Percentiles rank a stretch among this genome's conserved stretches.
These are phyloP conservation scores for Diarsia rubi DNA, from an alignment of 2,888 invertebrate species.

Conservation along the genomic window DNA sequence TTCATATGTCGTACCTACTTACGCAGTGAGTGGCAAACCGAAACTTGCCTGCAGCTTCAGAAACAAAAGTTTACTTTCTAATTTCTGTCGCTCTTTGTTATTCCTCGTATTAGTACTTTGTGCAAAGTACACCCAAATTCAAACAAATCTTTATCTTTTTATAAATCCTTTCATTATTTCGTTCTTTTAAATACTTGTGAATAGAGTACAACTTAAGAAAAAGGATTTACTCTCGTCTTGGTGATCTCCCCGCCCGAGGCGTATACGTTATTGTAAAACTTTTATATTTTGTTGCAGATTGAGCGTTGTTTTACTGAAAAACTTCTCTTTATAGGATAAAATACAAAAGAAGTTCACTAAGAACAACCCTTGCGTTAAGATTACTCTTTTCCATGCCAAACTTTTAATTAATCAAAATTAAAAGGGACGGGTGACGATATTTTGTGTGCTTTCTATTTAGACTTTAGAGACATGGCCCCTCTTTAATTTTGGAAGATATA, in stretches of 20 bases:
- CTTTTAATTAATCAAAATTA: conserved; percentile 89
- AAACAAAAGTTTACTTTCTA: conserved; percentile 49
- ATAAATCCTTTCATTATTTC: conserved; percentile 72
- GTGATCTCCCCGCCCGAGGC: conserved; percentile 86
- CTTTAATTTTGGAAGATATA: conserved; percentile 9
- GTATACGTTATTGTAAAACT: conserved; percentile 89
- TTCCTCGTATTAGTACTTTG: conserved; percentile 9
- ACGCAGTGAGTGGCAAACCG: conserved; percentile 31
- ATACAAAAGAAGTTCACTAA: conserved; percentile 88
- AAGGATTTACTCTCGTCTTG: conserved; percentile 82
- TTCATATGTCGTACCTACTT: conserved; percentile 32
- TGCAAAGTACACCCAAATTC: conserved; percentile 29
- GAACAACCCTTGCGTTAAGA: conserved; percentile 87
- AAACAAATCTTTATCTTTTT: conserved; percentile 46
- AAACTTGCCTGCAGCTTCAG: conserved; percentile 7
- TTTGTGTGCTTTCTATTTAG: conserved; percentile 58
- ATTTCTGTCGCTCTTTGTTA: conserved; percentile 19
- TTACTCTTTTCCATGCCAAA: conserved; percentile 85
- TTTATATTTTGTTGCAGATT: conserved; percentile 89
- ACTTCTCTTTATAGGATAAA: conserved; percentile 87
- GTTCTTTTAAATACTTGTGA: conserved; percentile 74
- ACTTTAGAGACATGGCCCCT: conserved; percentile 51
- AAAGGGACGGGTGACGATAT: conserved; percentile 75
- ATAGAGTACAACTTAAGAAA: conserved; percentile 80
- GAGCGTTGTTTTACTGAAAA: conserved; percentile 89